Percentiles rank a stretch among this genome's conserved stretches.
These are phyloP conservation scores for Mastomys coucha DNA, from an alignment of 2,113 vertebrate species.

Conservation along the genomic window DNA sequence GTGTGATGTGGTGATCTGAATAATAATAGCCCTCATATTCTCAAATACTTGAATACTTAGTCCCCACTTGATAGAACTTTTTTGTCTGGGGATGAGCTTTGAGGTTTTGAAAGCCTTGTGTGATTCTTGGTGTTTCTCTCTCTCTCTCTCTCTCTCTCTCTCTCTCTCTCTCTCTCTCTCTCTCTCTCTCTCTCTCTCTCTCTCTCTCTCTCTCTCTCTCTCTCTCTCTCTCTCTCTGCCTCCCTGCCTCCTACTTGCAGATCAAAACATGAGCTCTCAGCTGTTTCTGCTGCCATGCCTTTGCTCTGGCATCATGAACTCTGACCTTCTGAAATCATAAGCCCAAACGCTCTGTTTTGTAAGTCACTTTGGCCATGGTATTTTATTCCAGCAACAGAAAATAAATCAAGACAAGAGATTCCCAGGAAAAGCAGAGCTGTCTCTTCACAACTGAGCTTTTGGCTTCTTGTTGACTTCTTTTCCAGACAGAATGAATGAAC, in stretches of 20 bases:
- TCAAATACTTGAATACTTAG: neutral
- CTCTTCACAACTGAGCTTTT: neutral
- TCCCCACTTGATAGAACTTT: neutral
- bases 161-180: neutral
- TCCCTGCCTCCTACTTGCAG: neutral
- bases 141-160: neutral
- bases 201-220: neutral
- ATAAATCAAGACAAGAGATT: neutral
- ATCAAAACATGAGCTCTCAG: neutral
- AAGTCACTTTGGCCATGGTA: neutral
- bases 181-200: neutral
- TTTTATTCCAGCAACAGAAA: neutral
- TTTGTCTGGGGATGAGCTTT: neutral
- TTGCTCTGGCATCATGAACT: neutral
- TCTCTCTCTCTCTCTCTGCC: neutral
- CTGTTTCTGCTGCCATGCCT: neutral
- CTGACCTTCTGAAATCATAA: neutral
- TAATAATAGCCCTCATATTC: neutral
- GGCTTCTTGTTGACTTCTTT: neutral
- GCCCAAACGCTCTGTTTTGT: neutral
- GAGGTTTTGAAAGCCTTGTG: neutral
- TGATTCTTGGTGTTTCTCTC: neutral
- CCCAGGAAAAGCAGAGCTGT: neutral
- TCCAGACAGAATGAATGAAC: neutral
- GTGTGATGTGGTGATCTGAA: neutral